Conservation (phyloP, 2,113 vertebrate species). For the Ptilonorhynchus violaceus region DNA sequence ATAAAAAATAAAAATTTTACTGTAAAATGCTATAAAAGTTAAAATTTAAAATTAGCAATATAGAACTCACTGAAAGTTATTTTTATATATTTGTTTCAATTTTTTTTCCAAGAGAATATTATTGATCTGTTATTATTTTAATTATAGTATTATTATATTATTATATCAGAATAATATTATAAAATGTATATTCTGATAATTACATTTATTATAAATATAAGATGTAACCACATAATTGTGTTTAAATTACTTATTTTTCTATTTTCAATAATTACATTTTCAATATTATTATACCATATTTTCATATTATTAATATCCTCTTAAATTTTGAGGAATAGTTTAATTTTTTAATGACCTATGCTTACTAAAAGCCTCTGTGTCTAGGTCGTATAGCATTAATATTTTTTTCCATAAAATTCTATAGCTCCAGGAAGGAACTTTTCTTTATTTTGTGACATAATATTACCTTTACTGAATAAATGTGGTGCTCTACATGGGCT, state of each 20-base stretch:
- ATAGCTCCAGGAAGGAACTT: neutral
- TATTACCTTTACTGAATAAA: neutral
- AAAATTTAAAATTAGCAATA: neutral
- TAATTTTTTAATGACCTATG: neutral
- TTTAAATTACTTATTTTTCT: neutral
- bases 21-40: no score
- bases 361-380: neutral
- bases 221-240: neutral
- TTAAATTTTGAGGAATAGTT: neutral
- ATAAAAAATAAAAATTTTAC: neutral
- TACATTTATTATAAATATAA: no score
- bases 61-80: neutral
- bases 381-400: rapidly evolving
- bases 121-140: neutral
- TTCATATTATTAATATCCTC: neutral
- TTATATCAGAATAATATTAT: neutral
- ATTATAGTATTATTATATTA: neutral
- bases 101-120: neutral
- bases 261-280: neutral
- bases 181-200: neutral
- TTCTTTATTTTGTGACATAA: neutral
- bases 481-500: neutral
- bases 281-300: neutral
- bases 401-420: neutral
- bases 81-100: neutral